These are phyloP conservation scores for Elanus axillaris DNA, from an alignment of 2,113 vertebrate species.

Conservation along the genomic window DNA sequence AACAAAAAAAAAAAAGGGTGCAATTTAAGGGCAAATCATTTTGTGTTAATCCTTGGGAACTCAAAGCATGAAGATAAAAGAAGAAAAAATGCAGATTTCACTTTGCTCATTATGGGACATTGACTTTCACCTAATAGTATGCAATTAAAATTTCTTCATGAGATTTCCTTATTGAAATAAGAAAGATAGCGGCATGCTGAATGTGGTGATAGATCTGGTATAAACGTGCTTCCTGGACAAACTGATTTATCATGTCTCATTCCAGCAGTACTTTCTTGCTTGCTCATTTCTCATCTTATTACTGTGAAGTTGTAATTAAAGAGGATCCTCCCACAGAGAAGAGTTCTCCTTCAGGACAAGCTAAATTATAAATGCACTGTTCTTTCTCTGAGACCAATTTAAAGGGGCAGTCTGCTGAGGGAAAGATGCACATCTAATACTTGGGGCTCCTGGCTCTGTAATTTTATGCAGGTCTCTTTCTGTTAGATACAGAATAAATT, in stretches of 20 bases:
- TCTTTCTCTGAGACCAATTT: slow-evolving; percentile 53
- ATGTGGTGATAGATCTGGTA: slow-evolving; percentile 71
- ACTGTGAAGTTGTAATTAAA: slow-evolving; percentile 78
- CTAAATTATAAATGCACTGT: slow-evolving; percentile 66
- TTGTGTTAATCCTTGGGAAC: slow-evolving; percentile 59
- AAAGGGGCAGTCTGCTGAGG: slow-evolving; percentile 40
- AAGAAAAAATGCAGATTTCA: slow-evolving; percentile 70
- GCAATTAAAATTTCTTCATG: slow-evolving; percentile 76
- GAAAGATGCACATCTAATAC: slow-evolving; percentile 22
- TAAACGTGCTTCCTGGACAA: slow-evolving; percentile 70
- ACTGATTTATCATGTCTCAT: slow-evolving; percentile 80
- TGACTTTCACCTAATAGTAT: slow-evolving; percentile 77
- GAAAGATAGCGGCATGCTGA: slow-evolving; percentile 61
- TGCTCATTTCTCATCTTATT: slow-evolving; percentile 80
- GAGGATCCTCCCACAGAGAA: slow-evolving; percentile 69
- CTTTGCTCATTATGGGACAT: slow-evolving; percentile 74
- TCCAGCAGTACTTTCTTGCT: slow-evolving; percentile 67
- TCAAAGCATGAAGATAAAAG: slow-evolving; percentile 70
- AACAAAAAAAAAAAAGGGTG: not conserved
- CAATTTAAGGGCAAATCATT: slow-evolving; percentile 67
- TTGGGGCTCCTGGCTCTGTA: not conserved
- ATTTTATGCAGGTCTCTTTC: slow-evolving; percentile 28
- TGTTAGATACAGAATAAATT: slow-evolving; percentile 35
- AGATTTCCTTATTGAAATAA: slow-evolving; percentile 74
- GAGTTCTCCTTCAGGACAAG: slow-evolving; percentile 68